Conservation (phyloP, 2,797 vertebrate species). For the Aythya fuligula region DNA sequence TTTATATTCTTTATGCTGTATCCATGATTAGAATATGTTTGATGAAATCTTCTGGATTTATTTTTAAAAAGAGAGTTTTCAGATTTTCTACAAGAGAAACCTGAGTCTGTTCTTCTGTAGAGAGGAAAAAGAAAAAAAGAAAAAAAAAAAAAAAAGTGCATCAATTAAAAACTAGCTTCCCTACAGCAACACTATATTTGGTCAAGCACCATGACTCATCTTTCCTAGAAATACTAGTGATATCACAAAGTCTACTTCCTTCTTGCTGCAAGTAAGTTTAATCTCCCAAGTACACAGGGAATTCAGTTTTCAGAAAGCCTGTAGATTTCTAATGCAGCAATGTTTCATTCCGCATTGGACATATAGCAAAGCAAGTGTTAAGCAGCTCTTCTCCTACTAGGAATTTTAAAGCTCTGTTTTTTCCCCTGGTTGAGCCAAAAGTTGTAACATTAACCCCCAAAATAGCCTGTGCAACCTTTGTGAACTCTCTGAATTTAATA, state of each 20-base stretch:
- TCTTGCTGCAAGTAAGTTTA: conserved; percentile 41
- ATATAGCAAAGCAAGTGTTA: not conserved
- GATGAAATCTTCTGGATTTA: not conserved
- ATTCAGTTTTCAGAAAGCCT: conserved; percentile 28
- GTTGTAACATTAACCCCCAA: not conserved
- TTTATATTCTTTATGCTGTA: not conserved
- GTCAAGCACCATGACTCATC: conserved; percentile 71
- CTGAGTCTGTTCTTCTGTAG: conserved; percentile 12
- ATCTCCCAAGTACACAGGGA: conserved; percentile 7
- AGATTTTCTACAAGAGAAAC: conserved; percentile 51
- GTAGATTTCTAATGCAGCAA: conserved; percentile 26
- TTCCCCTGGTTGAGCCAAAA: not conserved
- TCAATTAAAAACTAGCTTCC: conserved; percentile 36
- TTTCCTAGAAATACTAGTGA: conserved; percentile 79
- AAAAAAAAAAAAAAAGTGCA: not conserved
- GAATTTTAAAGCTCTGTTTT: not conserved
- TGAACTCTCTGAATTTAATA: not conserved
- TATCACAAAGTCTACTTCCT: conserved; percentile 66
- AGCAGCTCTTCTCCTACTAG: not conserved
- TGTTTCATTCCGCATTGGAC: conserved; percentile 20
- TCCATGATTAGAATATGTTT: conserved; percentile 19
- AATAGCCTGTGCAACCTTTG: not conserved
- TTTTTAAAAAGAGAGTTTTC: not conserved
- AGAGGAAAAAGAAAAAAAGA: not conserved
- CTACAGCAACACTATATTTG: conserved; percentile 51